A percentile compares a stretch with the other conserved stretches of the same genome.
phyloP scores from a whole-genome alignment of 2,113 vertebrate species.

The Chauna torquata region DNA sequence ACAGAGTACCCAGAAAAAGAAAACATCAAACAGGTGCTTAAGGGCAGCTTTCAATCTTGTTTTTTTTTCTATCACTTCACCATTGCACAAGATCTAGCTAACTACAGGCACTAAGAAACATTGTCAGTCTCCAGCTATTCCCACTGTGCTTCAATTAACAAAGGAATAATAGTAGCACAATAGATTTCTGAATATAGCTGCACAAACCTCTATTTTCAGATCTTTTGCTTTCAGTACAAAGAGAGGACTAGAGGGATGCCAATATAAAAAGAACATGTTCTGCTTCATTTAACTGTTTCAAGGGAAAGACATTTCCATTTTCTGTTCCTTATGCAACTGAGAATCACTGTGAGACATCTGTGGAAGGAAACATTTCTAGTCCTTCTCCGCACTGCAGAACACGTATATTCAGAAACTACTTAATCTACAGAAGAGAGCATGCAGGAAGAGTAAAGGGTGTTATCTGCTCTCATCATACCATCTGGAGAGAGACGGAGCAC shows the following conservation, averaged over 20 bases:
- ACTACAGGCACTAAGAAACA: neutral
- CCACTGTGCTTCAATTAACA: conserved; percentile 18
- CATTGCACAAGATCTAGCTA: neutral
- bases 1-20: neutral
- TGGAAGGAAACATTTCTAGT: neutral
- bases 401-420: neutral
- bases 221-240: neutral
- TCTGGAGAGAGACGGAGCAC: neutral
- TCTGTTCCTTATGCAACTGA: neutral
- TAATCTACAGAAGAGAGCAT: neutral
- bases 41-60: conserved; percentile 7
- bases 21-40: neutral
- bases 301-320: neutral
- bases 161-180: neutral
- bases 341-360: neutral
- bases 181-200: conserved; percentile 1
- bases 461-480: neutral
- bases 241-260: neutral
- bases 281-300: neutral
- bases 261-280: neutral
- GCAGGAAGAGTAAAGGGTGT: neutral
- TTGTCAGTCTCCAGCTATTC: neutral
- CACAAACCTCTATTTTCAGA: neutral
- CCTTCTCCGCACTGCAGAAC: neutral
- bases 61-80: neutral